These are phyloP conservation scores for Tromatobia lineatoria DNA, from an alignment of 2,888 invertebrate species.

Conservation along the genomic window DNA sequence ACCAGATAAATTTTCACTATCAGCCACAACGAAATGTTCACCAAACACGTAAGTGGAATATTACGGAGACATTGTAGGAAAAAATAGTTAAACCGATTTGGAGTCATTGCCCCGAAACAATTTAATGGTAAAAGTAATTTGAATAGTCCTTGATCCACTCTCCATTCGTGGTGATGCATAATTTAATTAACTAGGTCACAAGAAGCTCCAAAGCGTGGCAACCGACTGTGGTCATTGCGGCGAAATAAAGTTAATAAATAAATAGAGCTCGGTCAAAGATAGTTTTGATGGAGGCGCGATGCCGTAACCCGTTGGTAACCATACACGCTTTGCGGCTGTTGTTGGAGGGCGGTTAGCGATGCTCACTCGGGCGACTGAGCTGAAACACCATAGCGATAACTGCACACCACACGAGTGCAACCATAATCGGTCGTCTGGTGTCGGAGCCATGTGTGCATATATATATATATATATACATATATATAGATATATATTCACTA, in stretches of 20 bases:
- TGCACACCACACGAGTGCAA: slow-evolving; percentile 61
- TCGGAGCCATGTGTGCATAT: slow-evolving; percentile 22
- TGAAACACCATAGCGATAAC: slow-evolving; percentile 64
- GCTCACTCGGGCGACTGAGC: slow-evolving; percentile 33
- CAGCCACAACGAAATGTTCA: too few relatives aligned
- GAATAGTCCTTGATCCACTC: background rate
- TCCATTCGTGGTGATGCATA: background rate
- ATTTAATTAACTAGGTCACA: background rate
- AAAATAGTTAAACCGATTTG: background rate
- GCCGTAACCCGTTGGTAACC: slow-evolving; percentile 61
- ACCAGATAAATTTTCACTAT: too few relatives aligned
- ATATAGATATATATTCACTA: background rate
- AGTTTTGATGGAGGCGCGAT: slow-evolving; percentile 56
- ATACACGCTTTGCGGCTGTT: slow-evolving; percentile 56
- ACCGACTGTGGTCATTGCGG: background rate
- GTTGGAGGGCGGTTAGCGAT: slow-evolving; percentile 41
- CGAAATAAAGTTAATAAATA: slow-evolving; percentile 31
- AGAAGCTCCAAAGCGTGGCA: background rate
- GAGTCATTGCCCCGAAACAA: background rate
- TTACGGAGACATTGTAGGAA: background rate
- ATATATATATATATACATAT: slow-evolving; percentile 5
- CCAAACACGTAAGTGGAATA: background rate
- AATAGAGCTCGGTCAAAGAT: slow-evolving; percentile 26
- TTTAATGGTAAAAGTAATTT: background rate
- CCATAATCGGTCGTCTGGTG: slow-evolving; percentile 66